Conservation (phyloP, 2,113 vertebrate genomes). For the Xiphias gladius region DNA sequence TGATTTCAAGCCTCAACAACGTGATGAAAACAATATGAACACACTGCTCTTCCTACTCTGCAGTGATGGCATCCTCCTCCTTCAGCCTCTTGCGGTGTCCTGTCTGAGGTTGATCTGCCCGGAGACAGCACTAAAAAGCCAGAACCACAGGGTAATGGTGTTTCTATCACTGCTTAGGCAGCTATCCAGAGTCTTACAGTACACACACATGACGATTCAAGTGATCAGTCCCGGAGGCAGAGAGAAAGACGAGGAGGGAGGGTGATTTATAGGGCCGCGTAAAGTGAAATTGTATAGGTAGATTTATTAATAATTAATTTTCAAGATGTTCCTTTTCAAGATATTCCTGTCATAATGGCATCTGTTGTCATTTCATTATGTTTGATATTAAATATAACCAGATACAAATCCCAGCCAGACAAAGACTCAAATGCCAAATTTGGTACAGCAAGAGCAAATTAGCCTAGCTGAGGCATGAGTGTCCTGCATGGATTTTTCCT, state of each 20-base stretch:
- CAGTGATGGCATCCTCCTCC: constrained; percentile 37
- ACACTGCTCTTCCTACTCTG: constrained; percentile 21
- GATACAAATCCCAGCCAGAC: background rate
- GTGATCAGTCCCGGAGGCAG: constrained; percentile 25
- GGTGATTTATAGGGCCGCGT: constrained; percentile 11
- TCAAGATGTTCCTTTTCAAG: background rate
- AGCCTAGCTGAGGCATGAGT: background rate
- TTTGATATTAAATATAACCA: background rate
- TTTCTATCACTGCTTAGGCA: constrained; percentile 64
- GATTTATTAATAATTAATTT: background rate
- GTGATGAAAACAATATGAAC: constrained; percentile 10
- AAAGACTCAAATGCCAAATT: background rate
- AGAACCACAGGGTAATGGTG: constrained; percentile 42
- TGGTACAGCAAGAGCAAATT: background rate
- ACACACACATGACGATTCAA: constrained; percentile 16
- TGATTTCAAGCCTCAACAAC: background rate
- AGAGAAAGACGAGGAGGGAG: background rate
- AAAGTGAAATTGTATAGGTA: constrained; percentile 3
- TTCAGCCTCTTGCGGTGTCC: constrained; percentile 26
- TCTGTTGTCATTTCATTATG: background rate
- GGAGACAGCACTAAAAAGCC: constrained; percentile 73
- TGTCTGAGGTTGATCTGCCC: constrained; percentile 67
- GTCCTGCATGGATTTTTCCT: background rate
- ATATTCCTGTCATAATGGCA: background rate
- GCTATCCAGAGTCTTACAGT: constrained; percentile 56